Conservation (phyloP, 2,888 invertebrate genomes). For the Cremastinae sp. region DNA sequence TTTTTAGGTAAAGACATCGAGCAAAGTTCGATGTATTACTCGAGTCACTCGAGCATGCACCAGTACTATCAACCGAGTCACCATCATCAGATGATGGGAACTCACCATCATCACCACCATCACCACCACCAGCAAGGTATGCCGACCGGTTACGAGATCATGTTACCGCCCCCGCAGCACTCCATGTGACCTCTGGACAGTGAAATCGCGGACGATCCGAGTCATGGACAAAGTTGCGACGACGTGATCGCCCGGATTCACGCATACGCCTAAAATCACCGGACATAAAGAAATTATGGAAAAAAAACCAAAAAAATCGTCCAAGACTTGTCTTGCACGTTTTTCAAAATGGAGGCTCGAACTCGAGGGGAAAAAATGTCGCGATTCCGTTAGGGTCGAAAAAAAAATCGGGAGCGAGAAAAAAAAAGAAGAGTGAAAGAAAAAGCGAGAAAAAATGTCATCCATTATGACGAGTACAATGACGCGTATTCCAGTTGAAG, state of each 20-base stretch:
- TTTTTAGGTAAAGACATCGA: constrained; percentile 75
- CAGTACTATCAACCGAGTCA: constrained; percentile 77
- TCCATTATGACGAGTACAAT: constrained; percentile 46
- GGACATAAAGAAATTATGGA: not conserved
- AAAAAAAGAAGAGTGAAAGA: not conserved
- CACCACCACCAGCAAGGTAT: constrained; percentile 71
- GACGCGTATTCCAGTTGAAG: constrained; percentile 41
- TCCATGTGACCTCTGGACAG: constrained; percentile 75
- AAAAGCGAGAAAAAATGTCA: constrained; percentile 29
- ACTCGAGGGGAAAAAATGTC: constrained; percentile 4
- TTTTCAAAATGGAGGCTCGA: not conserved
- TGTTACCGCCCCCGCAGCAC: constrained; percentile 76
- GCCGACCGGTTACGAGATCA: constrained; percentile 74
- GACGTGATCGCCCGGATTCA: constrained; percentile 73
- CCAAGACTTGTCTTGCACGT: not conserved
- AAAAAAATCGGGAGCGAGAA: constrained; percentile 22
- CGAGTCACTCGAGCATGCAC: constrained; percentile 76
- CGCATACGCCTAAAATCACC: constrained; percentile 70
- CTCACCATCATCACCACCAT: constrained; percentile 75
- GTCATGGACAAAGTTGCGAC: constrained; percentile 69
- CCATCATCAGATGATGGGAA: constrained; percentile 72
- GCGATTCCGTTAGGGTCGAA: constrained; percentile 2
- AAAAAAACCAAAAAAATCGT: not conserved
- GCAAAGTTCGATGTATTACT: constrained; percentile 75
- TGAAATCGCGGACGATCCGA: constrained; percentile 64